These are phyloP conservation scores for Hirundo rustica DNA, from an alignment of 2,797 vertebrate species.

Conservation along the genomic window DNA sequence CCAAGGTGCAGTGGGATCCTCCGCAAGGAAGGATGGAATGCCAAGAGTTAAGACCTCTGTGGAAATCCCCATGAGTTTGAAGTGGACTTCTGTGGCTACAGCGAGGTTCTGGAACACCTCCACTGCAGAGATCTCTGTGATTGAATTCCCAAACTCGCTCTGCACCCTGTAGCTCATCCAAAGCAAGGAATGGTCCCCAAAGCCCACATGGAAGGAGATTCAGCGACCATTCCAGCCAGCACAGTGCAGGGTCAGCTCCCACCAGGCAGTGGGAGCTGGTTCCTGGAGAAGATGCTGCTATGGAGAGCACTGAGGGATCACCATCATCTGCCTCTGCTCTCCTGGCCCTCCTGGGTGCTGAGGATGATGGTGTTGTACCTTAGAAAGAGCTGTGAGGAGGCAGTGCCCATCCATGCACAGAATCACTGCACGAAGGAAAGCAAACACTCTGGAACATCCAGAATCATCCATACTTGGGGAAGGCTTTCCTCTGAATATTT, in stretches of 20 bases:
- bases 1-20: neutral
- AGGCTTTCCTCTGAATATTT: neutral
- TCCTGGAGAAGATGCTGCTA: neutral
- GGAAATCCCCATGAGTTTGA: neutral
- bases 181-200: neutral
- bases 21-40: too few relatives aligned
- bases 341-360: too few relatives aligned
- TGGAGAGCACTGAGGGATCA: neutral
- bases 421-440: neutral
- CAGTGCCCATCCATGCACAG: neutral
- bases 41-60: neutral
- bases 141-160: neutral
- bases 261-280: fast-evolving
- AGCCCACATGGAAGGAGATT: fast-evolving
- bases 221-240: neutral
- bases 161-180: neutral
- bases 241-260: neutral
- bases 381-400: neutral
- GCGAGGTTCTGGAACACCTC: neutral
- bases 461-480: neutral
- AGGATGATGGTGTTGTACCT: neutral
- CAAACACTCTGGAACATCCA: neutral
- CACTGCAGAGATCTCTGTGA: fast-evolving
- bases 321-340: neutral
- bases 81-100: neutral